Conservation (phyloP, 2,113 vertebrate genomes). For the Hippocampus comes region DNA sequence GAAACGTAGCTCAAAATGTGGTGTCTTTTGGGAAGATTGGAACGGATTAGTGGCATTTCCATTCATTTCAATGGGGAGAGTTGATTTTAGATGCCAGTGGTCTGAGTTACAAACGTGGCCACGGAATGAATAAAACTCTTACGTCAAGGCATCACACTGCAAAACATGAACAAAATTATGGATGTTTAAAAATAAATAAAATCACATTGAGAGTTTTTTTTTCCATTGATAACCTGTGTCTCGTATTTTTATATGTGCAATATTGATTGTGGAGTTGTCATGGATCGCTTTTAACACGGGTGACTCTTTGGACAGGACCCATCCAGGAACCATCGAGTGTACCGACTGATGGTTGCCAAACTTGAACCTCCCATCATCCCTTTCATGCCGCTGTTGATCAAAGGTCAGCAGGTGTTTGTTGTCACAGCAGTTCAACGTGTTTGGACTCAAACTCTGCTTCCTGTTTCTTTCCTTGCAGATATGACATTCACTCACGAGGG, state of each 20-base stretch:
- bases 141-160: no score
- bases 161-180: no score
- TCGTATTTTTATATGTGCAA: neutral
- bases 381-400: constrained; percentile 97
- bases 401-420: constrained; percentile 78
- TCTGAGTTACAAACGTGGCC: no score
- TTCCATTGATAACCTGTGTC: no score
- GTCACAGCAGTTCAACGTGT: neutral
- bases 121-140: no score
- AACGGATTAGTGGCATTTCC: no score
- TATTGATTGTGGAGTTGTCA: constrained; percentile 9
- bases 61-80: no score
- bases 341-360: constrained; percentile 89
- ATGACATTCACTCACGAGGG: constrained; percentile 99
- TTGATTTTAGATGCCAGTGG: no score
- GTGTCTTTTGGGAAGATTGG: no score
- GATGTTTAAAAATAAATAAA: no score
- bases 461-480: constrained; percentile 76
- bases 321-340: constrained; percentile 93
- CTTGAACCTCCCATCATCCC: constrained; percentile 94
- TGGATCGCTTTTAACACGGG: constrained; percentile 30
- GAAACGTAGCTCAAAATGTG: no score
- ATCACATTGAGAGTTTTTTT: no score
- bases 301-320: constrained; percentile 81
- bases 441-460: neutral